Evolutionary conservation across 2,888 invertebrate genomes (phyloP).

Genomic region (Drosophila hamatofila): DNA sequence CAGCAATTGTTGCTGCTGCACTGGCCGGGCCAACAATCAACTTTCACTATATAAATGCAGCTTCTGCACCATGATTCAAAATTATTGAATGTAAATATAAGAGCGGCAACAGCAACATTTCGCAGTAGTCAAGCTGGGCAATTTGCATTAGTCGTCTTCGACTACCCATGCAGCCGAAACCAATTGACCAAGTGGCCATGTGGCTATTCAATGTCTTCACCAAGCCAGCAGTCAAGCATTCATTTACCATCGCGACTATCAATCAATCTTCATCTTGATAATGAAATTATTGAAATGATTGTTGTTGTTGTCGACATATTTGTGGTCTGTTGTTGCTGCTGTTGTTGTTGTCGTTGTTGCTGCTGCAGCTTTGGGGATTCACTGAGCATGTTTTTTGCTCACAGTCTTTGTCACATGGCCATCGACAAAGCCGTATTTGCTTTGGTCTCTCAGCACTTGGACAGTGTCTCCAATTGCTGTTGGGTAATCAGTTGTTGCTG

Average conservation of each 20-base stretch:
- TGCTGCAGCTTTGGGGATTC: constrained; percentile 15
- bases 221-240: constrained; percentile 34
- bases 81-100: constrained; percentile 62
- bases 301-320: constrained; percentile 26
- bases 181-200: constrained; percentile 40
- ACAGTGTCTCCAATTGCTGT: constrained; percentile 47
- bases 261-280: constrained; percentile 80
- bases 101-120: constrained; percentile 27
- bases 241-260: constrained; percentile 51
- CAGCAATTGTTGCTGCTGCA: constrained; percentile 42
- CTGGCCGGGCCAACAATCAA: constrained; percentile 55
- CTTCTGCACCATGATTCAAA: constrained; percentile 57
- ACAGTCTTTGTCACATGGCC: constrained; percentile 63
- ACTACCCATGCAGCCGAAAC: constrained; percentile 6
- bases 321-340: constrained; percentile 8
- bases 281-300: constrained; percentile 76
- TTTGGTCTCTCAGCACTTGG: constrained; percentile 15
- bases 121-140: constrained; percentile 29
- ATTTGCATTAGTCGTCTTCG: constrained; percentile 30
- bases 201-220: constrained; percentile 41
- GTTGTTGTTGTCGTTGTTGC: constrained; percentile 1
- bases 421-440: constrained; percentile 22
- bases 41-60: constrained; percentile 63
- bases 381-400: constrained; percentile 16
- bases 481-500: constrained; percentile 54